A percentile compares a stretch with the other conserved stretches of the same genome.
Evolutionary conservation across 2,113 vertebrate species (phyloP).

Genomic region (Hemiprocne comata): DNA sequence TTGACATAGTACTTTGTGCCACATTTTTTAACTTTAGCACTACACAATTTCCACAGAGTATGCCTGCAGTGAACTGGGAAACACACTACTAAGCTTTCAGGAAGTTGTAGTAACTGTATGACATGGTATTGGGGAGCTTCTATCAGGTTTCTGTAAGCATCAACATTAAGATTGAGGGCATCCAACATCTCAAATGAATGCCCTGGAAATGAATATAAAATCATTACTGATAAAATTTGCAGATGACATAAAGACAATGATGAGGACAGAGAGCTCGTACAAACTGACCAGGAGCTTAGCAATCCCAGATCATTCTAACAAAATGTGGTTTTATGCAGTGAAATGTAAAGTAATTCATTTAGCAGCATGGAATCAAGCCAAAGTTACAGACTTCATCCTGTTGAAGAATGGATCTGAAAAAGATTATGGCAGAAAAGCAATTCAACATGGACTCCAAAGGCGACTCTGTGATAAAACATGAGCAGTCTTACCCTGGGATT

Average conservation of each 20-base stretch:
- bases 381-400: background rate
- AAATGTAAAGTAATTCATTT: constrained; percentile 31
- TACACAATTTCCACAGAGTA: background rate
- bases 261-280: background rate
- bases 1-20: background rate
- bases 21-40: background rate
- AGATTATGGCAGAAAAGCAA: background rate
- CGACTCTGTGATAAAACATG: background rate
- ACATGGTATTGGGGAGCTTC: background rate
- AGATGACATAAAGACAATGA: background rate
- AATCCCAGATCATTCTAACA: background rate
- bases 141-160: fast-evolving
- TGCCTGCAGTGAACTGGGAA: background rate
- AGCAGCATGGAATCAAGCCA: background rate
- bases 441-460: background rate
- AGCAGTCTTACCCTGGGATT: background rate
- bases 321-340: background rate
- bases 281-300: background rate
- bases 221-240: background rate
- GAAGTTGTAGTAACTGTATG: background rate
- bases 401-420: constrained; percentile 16
- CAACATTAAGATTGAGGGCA: background rate
- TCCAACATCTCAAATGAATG: background rate
- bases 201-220: background rate
- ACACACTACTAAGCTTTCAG: background rate